Evolutionary conservation across 2,888 invertebrate species (phyloP), one percentile per base, ranked within the genome.

Genomic region (Heliconius cydno): DNA sequence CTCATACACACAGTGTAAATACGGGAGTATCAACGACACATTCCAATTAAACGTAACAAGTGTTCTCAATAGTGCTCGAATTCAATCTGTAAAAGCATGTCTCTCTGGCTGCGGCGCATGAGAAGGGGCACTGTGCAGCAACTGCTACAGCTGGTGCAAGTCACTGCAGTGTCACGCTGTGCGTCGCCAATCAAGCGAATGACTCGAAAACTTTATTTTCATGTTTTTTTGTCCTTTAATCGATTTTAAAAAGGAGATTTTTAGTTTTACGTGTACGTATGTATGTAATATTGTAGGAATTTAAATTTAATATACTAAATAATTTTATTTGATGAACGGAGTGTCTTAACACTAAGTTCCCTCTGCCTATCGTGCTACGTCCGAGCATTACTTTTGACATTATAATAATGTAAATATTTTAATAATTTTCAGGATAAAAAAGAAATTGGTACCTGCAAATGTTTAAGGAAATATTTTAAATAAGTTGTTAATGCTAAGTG

Each of bases 81-180:
- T 65, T 78, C 78, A 78, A 78, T 78, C 78, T 78, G 34, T 66
- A 73, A 73, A 73, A 72, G 78, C 78, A 41, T 73, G 78, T 34
- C 65, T 60, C 25, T 68, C 66, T 73, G 57, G 34, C 65, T 38
- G 60, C 57, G 19, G 52, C 7, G 19, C 52, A 19, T 67, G 52
- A 46, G 46, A 52, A 25, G 38, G 34, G 13, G n/a, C 73, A 25
- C 34, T 73, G 72, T 73, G n/a, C 57, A n/a, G 73, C 57, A 57
- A 72, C 72, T 72, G 38, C 41, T 10, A 25, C 63, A 25, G 25
- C 52, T 38, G 13, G 25, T 30, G 71, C 52, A 52, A 57, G 57
- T 30, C 30, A 30, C 30, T 34, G 57, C 34, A 34, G 60, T 73
- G 38, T 73, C 73, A 73, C 22, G 25, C 60, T 13, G 72, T 72